Evolutionary conservation across 2,797 vertebrate genomes (phyloP).

Genomic region (Alectoris magna): DNA sequence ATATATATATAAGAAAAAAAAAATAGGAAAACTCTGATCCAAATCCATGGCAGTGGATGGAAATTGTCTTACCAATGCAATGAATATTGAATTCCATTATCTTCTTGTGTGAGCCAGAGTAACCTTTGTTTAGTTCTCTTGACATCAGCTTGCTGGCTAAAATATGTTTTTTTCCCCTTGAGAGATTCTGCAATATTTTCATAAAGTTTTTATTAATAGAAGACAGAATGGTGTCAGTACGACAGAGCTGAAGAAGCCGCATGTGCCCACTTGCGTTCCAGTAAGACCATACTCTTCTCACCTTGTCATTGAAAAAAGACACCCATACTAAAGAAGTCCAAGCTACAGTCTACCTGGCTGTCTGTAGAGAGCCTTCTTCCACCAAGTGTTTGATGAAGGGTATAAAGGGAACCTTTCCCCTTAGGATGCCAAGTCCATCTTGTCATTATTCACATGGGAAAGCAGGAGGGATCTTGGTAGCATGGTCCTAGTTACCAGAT

Average conservation of each 20-base stretch:
- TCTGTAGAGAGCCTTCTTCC: not conserved
- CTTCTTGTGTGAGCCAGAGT: not conserved
- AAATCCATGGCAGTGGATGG: not conserved
- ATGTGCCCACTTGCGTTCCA: fast-evolving
- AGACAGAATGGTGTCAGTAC: not conserved
- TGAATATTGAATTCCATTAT: not conserved
- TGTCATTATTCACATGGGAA: not conserved
- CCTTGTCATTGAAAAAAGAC: not conserved
- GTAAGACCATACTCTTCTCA: not conserved
- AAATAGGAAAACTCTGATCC: not conserved
- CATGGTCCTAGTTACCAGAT: not conserved
- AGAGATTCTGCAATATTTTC: not conserved
- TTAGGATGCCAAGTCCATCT: too few relatives aligned
- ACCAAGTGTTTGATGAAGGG: not conserved
- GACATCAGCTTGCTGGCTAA: not conserved
- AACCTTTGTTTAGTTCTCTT: not conserved
- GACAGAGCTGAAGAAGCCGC: not conserved
- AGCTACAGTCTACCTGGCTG: not conserved
- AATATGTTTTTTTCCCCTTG: not conserved
- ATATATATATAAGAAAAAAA: not conserved
- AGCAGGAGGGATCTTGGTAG: not conserved
- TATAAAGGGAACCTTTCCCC: not conserved
- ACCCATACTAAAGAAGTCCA: not conserved
- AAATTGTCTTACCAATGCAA: not conserved
- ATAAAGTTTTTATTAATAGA: not conserved